Conservation (phyloP, 2,797 vertebrate species). For the Enteromius afrohamiltoni region DNA sequence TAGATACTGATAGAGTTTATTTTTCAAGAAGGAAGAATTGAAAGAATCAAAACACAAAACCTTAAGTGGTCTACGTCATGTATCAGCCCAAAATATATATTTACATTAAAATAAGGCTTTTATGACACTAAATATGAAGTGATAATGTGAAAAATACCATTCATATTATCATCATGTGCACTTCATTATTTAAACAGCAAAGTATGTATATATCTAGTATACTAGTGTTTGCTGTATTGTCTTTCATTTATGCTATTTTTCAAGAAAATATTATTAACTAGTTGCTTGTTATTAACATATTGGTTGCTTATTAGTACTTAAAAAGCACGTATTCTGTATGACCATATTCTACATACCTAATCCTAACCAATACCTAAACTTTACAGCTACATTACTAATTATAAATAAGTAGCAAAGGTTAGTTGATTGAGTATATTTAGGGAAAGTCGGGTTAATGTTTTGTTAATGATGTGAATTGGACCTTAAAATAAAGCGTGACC, state of each 20-base stretch:
- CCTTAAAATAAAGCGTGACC: no score
- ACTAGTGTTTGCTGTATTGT: background rate
- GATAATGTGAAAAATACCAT: background rate
- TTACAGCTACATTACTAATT: background rate
- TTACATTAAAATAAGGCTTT: background rate
- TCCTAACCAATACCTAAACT: no score
- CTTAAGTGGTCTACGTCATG: background rate
- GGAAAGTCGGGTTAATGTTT: background rate
- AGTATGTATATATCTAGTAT: background rate
- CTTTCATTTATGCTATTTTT: background rate
- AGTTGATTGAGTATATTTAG: background rate
- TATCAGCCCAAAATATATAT: background rate
- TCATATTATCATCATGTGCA: background rate
- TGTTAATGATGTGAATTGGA: no score
- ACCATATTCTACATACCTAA: background rate
- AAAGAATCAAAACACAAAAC: background rate
- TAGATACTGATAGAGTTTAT: background rate
- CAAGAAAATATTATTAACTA: background rate
- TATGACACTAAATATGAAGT: background rate
- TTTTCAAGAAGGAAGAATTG: background rate
- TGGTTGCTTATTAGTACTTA: background rate
- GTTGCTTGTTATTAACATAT: no score
- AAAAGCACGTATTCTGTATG: background rate
- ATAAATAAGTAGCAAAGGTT: background rate
- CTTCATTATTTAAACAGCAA: background rate